These are phyloP conservation scores for Pangasianodon gigas DNA, from an alignment of 2,113 vertebrate species.

Conservation along the genomic window DNA sequence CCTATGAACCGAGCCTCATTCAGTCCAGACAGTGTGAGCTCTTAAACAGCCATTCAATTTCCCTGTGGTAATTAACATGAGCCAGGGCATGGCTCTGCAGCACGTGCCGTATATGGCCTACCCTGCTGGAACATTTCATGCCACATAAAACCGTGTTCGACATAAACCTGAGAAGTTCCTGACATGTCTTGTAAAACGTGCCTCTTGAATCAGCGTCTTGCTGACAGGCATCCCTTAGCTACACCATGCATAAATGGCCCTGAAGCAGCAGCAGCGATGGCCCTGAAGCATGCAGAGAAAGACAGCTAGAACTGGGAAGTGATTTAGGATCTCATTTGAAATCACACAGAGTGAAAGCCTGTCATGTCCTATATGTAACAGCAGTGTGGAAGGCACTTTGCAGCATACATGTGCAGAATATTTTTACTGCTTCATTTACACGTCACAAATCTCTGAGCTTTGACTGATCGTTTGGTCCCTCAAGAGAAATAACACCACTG, in stretches of 20 bases:
- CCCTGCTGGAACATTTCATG: constrained; percentile 66
- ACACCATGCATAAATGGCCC: constrained; percentile 26
- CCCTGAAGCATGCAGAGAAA: constrained; percentile 22
- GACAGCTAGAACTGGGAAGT: constrained; percentile 50
- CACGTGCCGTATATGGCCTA: constrained; percentile 38
- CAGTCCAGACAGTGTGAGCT: not conserved
- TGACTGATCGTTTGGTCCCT: constrained; percentile 21
- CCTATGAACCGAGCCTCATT: not conserved
- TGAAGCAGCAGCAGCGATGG: constrained; percentile 28
- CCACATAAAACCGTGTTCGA: constrained; percentile 68
- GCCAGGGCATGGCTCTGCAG: constrained; percentile 47
- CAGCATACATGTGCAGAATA: not conserved
- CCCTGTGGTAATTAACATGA: constrained; percentile 58
- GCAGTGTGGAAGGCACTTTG: constrained; percentile 62
- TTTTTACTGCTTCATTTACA: constrained; percentile 34
- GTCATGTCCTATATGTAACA: constrained; percentile 71
- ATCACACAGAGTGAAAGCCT: constrained; percentile 59
- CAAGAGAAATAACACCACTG: constrained; percentile 23
- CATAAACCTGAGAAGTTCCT: constrained; percentile 68
- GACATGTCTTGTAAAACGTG: constrained; percentile 63
- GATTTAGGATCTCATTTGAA: constrained; percentile 66
- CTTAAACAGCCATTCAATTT: constrained; percentile 10
- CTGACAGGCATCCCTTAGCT: constrained; percentile 58
- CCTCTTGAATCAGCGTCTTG: constrained; percentile 50
- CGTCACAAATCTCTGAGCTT: constrained; percentile 59